A percentile compares a stretch with the other conserved stretches of the same genome.
phyloP scores from a whole-genome alignment of 2,797 vertebrate genomes.

The Lithobates sylvaticus region DNA sequence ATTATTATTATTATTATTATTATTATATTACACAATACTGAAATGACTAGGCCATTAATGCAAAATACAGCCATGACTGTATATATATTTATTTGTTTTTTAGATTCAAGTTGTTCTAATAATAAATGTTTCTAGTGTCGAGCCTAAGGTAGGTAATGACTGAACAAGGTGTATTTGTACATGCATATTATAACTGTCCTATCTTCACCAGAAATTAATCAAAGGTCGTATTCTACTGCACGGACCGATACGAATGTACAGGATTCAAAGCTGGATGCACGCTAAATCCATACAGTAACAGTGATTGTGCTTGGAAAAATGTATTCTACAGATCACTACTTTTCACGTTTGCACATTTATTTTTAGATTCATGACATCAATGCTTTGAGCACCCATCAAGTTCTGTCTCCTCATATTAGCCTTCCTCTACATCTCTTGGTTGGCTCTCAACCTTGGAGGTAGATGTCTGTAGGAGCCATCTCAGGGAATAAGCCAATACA shows the following conservation, averaged over 20 bases:
- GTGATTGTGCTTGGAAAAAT: not conserved
- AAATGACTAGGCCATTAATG: not conserved
- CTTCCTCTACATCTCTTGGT: not conserved
- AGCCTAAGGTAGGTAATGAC: too few relatives aligned
- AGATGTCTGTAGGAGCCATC: not conserved
- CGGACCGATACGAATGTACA: not conserved
- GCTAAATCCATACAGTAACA: not conserved
- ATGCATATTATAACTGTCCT: not conserved
- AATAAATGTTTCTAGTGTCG: too few relatives aligned
- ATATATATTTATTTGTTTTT: too few relatives aligned
- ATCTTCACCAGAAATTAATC: not conserved
- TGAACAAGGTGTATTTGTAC: not conserved
- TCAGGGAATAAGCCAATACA: not conserved
- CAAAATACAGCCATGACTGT: too few relatives aligned
- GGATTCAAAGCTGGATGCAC: not conserved
- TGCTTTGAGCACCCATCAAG: not conserved
- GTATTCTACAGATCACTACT: not conserved
- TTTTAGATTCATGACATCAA: slow-evolving; percentile 29
- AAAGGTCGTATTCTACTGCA: not conserved
- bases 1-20: not conserved
- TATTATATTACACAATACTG: slow-evolving; percentile 6
- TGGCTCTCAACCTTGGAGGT: not conserved
- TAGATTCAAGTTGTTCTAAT: too few relatives aligned
- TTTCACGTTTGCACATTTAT: not conserved
- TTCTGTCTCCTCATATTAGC: slow-evolving; percentile 11